Conservation (phyloP, 1,140 invertebrate genomes). For the Heliconius nattereri region DNA sequence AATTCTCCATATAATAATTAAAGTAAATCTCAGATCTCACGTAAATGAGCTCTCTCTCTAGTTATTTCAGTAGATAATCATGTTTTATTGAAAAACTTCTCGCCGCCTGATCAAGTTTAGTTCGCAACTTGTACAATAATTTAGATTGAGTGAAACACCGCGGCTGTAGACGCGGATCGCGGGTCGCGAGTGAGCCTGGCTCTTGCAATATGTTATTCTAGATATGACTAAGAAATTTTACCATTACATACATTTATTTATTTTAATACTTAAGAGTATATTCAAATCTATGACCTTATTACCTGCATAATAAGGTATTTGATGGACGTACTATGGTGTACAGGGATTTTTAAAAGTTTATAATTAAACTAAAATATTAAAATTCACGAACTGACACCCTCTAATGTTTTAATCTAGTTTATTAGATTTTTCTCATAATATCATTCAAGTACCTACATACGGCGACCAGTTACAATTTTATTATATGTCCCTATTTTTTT, state of each 20-base stretch:
- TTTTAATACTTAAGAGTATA: too few relatives aligned
- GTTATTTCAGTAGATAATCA: conserved; percentile 56
- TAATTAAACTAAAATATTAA: too few relatives aligned
- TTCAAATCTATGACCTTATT: too few relatives aligned
- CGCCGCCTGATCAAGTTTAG: conserved; percentile 67
- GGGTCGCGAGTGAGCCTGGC: conserved; percentile 22
- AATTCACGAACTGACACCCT: too few relatives aligned
- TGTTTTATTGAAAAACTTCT: conserved; percentile 77
- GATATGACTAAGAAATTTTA: neutral
- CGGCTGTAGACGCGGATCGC: conserved; percentile 36
- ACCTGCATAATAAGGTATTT: too few relatives aligned
- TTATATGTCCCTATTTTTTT: too few relatives aligned
- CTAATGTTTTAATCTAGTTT: too few relatives aligned
- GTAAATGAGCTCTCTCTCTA: conserved; percentile 33
- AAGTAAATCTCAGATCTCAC: conserved; percentile 13
- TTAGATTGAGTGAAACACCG: conserved; percentile 69
- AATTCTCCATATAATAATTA: conserved; percentile 11
- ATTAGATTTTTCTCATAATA: neutral
- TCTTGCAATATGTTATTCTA: conserved; percentile 7
- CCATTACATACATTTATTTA: too few relatives aligned
- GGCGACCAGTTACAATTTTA: too few relatives aligned
- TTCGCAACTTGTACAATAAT: conserved; percentile 73
- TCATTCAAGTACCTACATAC: neutral
- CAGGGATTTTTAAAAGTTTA: neutral
- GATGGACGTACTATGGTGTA: too few relatives aligned